phyloP scores from a whole-genome alignment of 1,140 invertebrate species.

The Orius insidiosus region DNA sequence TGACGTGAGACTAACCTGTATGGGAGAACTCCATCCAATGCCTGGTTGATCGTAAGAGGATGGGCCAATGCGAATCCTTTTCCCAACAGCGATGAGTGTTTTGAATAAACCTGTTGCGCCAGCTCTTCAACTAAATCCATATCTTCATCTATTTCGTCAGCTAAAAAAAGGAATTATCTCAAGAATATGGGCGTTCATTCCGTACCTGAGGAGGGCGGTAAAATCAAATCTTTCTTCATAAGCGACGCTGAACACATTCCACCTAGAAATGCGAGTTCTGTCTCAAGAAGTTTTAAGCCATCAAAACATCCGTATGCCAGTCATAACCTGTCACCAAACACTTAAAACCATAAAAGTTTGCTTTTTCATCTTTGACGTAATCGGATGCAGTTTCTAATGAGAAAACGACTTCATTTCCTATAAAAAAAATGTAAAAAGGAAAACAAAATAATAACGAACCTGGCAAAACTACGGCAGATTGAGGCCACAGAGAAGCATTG shows the following conservation, averaged over 20 bases:
- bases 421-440: conserved; percentile 12
- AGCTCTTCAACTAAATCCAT: conserved; percentile 51
- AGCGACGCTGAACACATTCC: conserved; percentile 78
- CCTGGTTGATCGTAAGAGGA: conserved; percentile 71
- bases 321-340: conserved; percentile 86
- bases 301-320: conserved; percentile 40
- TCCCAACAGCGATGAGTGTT: conserved; percentile 57
- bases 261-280: conserved; percentile 76
- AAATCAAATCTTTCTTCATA: conserved; percentile 66
- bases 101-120: conserved; percentile 47
- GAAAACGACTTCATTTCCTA: conserved; percentile 84
- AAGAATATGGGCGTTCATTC: not conserved
- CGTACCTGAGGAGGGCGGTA: conserved; percentile 46
- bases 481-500: conserved; percentile 66
- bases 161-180: conserved; percentile 20
- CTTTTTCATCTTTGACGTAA: conserved; percentile 82
- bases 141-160: conserved; percentile 58
- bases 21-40: conserved; percentile 73
- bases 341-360: conserved; percentile 73
- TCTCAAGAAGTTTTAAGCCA: conserved; percentile 63
- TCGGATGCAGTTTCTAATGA: conserved; percentile 89
- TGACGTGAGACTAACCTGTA: conserved; percentile 39
- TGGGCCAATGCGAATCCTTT: conserved; percentile 82
- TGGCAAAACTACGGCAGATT: conserved; percentile 68
- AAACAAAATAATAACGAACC: conserved; percentile 29